phyloP scores from a whole-genome alignment of 2,797 vertebrate genomes.

The Parauchenoglanis ngamensis region DNA sequence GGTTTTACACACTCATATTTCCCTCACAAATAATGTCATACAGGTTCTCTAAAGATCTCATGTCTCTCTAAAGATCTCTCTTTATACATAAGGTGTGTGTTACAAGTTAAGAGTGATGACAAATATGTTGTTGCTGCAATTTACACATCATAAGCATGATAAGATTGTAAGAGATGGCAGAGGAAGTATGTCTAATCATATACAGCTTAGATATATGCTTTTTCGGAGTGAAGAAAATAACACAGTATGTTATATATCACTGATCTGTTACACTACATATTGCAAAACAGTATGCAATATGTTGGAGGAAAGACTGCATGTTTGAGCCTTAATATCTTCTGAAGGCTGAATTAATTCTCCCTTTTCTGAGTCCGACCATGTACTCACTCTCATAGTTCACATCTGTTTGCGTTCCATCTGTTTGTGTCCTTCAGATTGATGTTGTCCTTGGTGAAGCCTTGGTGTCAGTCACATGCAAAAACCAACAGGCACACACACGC shows the following conservation, averaged over 20 bases:
- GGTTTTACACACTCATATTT: slow-evolving; percentile 66
- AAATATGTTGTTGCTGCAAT: not conserved
- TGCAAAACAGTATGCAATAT: not conserved
- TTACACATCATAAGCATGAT: not conserved
- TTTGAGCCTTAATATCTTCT: not conserved
- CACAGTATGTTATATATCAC: not conserved
- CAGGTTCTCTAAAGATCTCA: slow-evolving; percentile 10
- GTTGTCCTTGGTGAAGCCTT: slow-evolving; percentile 45
- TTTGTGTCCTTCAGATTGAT: slow-evolving; percentile 29
- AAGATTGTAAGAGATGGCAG: not conserved
- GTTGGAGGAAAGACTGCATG: not conserved
- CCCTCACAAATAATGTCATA: slow-evolving; percentile 66
- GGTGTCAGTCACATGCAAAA: slow-evolving; percentile 26
- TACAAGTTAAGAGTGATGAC: not conserved
- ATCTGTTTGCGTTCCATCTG: slow-evolving; percentile 30
- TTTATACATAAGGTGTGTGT: not conserved
- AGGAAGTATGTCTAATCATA: not conserved
- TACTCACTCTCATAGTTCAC: slow-evolving; percentile 5
- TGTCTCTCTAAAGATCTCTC: not conserved
- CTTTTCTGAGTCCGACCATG: slow-evolving; percentile 13
- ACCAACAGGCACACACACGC: not conserved
- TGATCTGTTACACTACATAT: not conserved
- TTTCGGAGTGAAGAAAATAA: not conserved
- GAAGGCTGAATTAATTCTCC: not conserved
- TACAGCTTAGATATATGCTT: not conserved